Evolutionary conservation across 2,888 invertebrate genomes (phyloP).

Genomic region (Agriopis marginaria): DNA sequence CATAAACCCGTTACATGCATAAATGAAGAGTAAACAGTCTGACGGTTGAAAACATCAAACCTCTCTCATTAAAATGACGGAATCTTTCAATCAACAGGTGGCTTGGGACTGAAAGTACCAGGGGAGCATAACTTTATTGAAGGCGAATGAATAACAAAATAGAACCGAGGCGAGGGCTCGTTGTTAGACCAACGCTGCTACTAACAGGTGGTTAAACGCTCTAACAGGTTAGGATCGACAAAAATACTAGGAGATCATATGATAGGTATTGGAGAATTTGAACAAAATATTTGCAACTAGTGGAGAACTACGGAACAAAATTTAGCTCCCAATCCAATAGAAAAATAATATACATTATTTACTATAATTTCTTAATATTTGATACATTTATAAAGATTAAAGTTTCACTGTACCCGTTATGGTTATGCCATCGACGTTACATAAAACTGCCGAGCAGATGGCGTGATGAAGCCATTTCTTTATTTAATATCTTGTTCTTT

Average conservation of each 20-base stretch:
- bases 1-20: no score
- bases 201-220: slow-evolving; percentile 5
- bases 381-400: background rate
- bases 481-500: slow-evolving; percentile 6
- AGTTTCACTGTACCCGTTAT: background rate
- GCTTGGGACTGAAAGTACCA: background rate
- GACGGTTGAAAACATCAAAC: background rate
- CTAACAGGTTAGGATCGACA: slow-evolving; percentile 15
- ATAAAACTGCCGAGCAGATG: slow-evolving; percentile 26
- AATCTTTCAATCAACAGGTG: slow-evolving; percentile 10
- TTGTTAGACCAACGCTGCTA: background rate
- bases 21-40: no score
- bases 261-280: background rate
- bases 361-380: no score
- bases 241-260: slow-evolving; percentile 16
- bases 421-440: slow-evolving; percentile 5
- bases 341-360: no score
- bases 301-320: no score
- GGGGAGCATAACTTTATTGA: no score
- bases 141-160: no score
- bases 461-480: slow-evolving; percentile 30
- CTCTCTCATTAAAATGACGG: background rate
- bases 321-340: no score
- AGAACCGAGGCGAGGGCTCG: no score
- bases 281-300: no score